Conservation (phyloP, 2,113 vertebrate species). For the Carollia perspicillata region DNA sequence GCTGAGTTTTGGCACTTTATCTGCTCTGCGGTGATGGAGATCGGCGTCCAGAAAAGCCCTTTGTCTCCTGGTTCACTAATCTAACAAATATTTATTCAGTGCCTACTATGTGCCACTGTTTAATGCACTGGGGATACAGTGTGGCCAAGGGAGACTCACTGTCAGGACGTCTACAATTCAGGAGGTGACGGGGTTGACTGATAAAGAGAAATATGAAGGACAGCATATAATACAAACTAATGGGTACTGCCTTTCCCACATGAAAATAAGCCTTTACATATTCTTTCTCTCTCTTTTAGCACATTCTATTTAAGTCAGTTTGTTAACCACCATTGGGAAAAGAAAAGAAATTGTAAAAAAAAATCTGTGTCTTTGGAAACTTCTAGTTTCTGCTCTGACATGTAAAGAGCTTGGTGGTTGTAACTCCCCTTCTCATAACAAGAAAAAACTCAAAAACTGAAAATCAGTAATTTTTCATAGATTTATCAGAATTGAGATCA, state of each 20-base stretch:
- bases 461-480: background rate
- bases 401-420: background rate
- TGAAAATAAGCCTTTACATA: background rate
- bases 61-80: background rate
- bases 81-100: background rate
- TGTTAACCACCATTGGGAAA: background rate
- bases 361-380: background rate
- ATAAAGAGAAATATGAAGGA: background rate
- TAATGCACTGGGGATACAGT: background rate
- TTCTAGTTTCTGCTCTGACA: background rate
- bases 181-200: background rate
- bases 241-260: background rate
- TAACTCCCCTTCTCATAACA: background rate
- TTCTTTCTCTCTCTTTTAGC: background rate
- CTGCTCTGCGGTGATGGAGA: background rate
- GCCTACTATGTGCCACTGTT: background rate
- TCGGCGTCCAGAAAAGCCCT: background rate
- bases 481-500: background rate
- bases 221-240: background rate
- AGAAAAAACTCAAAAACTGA: background rate
- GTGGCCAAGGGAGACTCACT: background rate
- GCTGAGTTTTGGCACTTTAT: background rate
- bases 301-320: background rate
- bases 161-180: background rate
- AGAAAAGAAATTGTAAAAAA: background rate